Percentiles rank a stretch among this genome's conserved stretches.
Evolutionary conservation across 2,113 vertebrate species (phyloP).

Genomic region (Steatornis caripensis): DNA sequence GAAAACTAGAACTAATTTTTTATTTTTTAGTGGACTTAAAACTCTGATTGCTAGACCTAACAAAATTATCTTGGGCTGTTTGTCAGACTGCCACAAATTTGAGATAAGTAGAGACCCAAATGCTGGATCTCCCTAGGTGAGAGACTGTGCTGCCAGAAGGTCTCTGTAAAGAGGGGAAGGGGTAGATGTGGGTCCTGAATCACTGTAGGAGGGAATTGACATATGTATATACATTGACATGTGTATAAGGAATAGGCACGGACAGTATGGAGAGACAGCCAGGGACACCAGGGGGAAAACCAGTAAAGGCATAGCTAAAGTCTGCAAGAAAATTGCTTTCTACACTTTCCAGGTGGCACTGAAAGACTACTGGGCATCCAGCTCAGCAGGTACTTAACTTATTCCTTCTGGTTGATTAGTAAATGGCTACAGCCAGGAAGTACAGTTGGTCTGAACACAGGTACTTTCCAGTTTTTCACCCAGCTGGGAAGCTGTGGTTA

Average conservation of each 20-base stretch:
- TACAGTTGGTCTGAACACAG: background rate
- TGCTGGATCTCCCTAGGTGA: background rate
- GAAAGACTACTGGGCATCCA: background rate
- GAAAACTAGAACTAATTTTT: background rate
- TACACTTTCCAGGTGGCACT: background rate
- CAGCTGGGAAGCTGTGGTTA: background rate
- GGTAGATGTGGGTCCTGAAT: background rate
- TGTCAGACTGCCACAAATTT: background rate
- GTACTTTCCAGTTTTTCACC: background rate
- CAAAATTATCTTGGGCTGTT: background rate
- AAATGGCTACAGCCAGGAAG: background rate
- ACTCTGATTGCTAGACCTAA: background rate
- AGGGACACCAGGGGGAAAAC: background rate
- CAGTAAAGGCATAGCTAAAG: background rate
- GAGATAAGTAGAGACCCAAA: background rate
- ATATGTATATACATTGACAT: rapidly evolving
- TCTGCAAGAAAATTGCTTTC: background rate
- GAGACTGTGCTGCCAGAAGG: background rate
- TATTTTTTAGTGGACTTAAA: background rate
- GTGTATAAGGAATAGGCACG: background rate
- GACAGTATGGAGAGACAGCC: background rate
- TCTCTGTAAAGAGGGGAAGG: background rate
- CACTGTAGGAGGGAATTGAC: background rate
- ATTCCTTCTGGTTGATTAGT: background rate
- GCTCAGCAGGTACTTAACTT: background rate